These are phyloP conservation scores for Planococcus citri DNA, from an alignment of 1,140 invertebrate genomes.

Conservation along the genomic window DNA sequence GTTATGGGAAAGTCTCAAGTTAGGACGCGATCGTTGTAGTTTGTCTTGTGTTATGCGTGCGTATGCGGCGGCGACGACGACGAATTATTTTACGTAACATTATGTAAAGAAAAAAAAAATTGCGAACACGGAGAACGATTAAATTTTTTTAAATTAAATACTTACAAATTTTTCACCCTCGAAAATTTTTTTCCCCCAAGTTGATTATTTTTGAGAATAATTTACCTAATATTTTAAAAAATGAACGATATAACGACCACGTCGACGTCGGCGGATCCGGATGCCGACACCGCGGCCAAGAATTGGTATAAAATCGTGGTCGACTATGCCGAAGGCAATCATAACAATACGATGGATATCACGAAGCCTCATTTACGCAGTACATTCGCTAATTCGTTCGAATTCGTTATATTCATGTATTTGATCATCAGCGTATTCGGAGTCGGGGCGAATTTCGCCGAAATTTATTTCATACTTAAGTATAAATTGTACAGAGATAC, in stretches of 20 bases:
- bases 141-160: too few species aligned
- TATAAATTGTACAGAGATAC: conserved; percentile 35
- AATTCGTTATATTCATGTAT: conserved; percentile 4
- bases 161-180: too few species aligned
- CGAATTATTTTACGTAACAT: too few species aligned
- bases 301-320: background rate
- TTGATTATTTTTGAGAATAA: too few species aligned
- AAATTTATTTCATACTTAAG: background rate
- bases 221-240: too few species aligned
- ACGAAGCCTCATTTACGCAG: background rate
- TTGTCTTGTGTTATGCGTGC: too few species aligned
- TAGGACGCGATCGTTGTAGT: too few species aligned
- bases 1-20: too few species aligned
- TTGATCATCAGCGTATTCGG: conserved; percentile 4
- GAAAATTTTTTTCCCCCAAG: too few species aligned
- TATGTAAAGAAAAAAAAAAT: too few species aligned
- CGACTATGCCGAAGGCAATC: background rate
- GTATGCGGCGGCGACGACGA: too few species aligned
- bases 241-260: background rate
- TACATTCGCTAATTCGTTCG: background rate
- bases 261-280: background rate
- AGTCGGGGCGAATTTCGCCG: background rate
- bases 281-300: background rate
- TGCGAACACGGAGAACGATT: too few species aligned
- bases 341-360: background rate